Percentiles rank a stretch among this genome's conserved stretches.
Evolutionary conservation across 2,113 vertebrate genomes (phyloP).

Genomic region (Gasterosteus nipponicus): DNA sequence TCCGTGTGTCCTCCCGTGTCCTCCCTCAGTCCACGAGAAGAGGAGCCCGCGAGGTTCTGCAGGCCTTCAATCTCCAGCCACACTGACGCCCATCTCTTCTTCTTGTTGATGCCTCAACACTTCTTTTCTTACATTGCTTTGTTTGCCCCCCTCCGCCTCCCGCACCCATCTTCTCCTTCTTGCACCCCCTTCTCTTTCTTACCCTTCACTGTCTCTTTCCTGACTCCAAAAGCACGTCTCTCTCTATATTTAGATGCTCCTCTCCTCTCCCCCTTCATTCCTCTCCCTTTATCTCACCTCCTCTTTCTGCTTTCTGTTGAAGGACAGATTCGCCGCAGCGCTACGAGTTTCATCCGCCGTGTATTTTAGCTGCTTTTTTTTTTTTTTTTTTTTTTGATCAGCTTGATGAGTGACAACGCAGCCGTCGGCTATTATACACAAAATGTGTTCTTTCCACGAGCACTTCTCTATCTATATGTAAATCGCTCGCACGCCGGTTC

Average conservation of each 20-base stretch:
- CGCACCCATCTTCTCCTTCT: constrained; percentile 17
- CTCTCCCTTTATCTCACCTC: constrained; percentile 73
- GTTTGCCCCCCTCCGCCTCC: constrained; percentile 41
- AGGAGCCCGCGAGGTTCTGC: constrained; percentile 36
- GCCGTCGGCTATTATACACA: constrained; percentile 69
- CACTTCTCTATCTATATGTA: constrained; percentile 65
- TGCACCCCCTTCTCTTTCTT: constrained; percentile 53
- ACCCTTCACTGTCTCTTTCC: constrained; percentile 72
- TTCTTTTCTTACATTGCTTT: constrained; percentile 40
- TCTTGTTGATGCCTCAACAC: constrained; percentile 18
- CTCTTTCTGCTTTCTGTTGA: constrained; percentile 59
- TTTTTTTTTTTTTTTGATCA: constrained; percentile 59
- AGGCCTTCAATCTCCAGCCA: constrained; percentile 19
- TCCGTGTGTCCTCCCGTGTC: constrained; percentile 7
- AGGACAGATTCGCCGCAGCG: constrained; percentile 69
- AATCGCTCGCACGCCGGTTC: constrained; percentile 46
- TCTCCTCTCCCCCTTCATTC: constrained; percentile 74
- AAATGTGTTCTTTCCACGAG: constrained; percentile 63
- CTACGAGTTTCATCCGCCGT: constrained; percentile 68
- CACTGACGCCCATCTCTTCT: not conserved
- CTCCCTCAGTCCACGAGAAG: constrained; percentile 38
- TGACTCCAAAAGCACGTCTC: constrained; percentile 69
- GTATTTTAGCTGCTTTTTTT: constrained; percentile 66
- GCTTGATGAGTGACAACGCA: constrained; percentile 74
- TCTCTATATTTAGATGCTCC: constrained; percentile 79